Conservation (phyloP, 2,797 vertebrate genomes). For the Martes flavigula region DNA sequence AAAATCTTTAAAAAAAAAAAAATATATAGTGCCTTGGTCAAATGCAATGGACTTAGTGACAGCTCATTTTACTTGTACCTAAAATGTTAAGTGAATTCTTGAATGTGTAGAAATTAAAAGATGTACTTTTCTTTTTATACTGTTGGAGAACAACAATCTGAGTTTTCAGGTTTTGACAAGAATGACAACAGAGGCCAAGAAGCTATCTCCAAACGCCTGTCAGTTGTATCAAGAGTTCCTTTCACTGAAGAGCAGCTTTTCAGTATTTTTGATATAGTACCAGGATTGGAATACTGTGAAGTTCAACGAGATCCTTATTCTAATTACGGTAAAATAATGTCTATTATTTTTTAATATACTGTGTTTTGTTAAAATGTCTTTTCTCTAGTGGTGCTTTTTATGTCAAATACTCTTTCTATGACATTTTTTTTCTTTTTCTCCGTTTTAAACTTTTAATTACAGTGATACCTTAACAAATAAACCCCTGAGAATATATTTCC, state of each 20-base stretch:
- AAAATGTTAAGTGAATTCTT: conserved; percentile 40
- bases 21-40: not conserved
- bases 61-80: not conserved
- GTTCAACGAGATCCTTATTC: conserved; percentile 92
- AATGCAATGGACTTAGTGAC: not conserved
- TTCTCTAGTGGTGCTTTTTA: not conserved
- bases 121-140: conserved; percentile 2
- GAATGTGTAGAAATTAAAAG: not conserved
- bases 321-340: conserved; percentile 89
- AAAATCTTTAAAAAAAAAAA: no score
- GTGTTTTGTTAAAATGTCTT: conserved; percentile 21
- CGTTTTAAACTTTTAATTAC: conserved; percentile 4
- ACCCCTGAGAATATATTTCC: not conserved
- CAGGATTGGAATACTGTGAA: conserved; percentile 96
- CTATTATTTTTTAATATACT: conserved; percentile 8
- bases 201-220: conserved; percentile 91
- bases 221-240: conserved; percentile 89
- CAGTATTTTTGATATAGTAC: conserved; percentile 93
- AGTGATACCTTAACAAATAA: conserved; percentile 18
- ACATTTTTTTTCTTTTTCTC: conserved; percentile 12
- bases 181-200: conserved; percentile 88
- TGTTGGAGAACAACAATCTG: conserved; percentile 81
- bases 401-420: not conserved
- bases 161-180: conserved; percentile 85
- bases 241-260: conserved; percentile 94